Conservation (phyloP, 2,797 vertebrate genomes). For the Australoheros facetus region DNA sequence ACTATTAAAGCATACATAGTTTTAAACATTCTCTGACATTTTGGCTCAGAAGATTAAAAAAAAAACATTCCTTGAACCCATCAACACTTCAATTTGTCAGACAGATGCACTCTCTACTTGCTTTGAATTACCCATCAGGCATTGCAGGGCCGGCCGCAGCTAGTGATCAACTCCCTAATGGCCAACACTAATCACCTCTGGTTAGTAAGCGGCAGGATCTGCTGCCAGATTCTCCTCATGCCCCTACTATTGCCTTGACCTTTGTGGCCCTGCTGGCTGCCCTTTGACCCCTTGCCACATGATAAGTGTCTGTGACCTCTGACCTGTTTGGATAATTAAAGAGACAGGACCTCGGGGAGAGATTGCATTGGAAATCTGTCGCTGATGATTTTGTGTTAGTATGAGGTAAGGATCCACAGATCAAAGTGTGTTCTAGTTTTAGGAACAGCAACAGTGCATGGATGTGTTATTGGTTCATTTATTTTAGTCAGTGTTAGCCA, state of each 20-base stretch:
- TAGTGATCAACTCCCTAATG: constrained; percentile 32
- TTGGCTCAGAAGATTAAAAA: not conserved
- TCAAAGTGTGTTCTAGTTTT: constrained; percentile 32
- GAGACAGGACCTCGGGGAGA: constrained; percentile 66
- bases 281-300: constrained; percentile 73
- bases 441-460: not conserved
- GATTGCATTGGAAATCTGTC: constrained; percentile 68
- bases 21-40: not conserved
- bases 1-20: too few relatives aligned
- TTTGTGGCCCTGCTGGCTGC: constrained; percentile 56
- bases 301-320: constrained; percentile 79
- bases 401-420: constrained; percentile 65
- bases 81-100: constrained; percentile 1
- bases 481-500: not conserved
- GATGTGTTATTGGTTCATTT: not conserved
- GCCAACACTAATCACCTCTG: constrained; percentile 65
- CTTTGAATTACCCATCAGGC: constrained; percentile 42
- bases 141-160: constrained; percentile 25
- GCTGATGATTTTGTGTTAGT: constrained; percentile 60
- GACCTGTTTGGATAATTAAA: constrained; percentile 81
- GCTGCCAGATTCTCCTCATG: constrained; percentile 46
- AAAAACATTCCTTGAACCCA: not conserved
- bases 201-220: constrained; percentile 54
- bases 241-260: constrained; percentile 63
- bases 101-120: constrained; percentile 1